These are phyloP conservation scores for Pristionchus entomophagus DNA, from an alignment of 2,888 invertebrate genomes.

Conservation along the genomic window DNA sequence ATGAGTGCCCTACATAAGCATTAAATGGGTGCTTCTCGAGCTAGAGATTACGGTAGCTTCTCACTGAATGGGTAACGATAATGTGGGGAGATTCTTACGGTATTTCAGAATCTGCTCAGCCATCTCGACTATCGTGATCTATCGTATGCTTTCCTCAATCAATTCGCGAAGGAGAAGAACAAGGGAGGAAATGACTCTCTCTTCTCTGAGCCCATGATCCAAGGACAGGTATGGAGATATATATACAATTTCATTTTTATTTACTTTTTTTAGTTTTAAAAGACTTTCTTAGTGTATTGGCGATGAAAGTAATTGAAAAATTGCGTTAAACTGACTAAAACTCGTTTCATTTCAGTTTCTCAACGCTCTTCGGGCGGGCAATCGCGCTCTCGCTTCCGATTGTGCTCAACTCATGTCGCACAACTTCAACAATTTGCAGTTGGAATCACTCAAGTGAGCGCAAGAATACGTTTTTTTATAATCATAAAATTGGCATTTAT, in stretches of 20 bases:
- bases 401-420: slow-evolving; percentile 48
- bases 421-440: slow-evolving; percentile 77
- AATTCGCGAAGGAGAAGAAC: not conserved
- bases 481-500: not conserved
- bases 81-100: no score
- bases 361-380: not conserved
- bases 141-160: not conserved
- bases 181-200: not conserved
- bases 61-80: no score
- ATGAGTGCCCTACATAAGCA: no score
- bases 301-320: no score
- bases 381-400: not conserved
- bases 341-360: not conserved
- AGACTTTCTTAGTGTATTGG: no score
- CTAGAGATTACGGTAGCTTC: no score
- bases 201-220: not conserved
- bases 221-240: not conserved
- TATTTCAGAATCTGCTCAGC: not conserved
- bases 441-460: slow-evolving; percentile 47
- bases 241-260: not conserved
- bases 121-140: not conserved
- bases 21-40: no score
- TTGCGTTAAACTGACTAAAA: no score
- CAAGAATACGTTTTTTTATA: not conserved
- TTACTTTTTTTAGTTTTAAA: no score